Evolutionary conservation across 2,113 vertebrate species (phyloP).

Genomic region (Grammomys surdaster): DNA sequence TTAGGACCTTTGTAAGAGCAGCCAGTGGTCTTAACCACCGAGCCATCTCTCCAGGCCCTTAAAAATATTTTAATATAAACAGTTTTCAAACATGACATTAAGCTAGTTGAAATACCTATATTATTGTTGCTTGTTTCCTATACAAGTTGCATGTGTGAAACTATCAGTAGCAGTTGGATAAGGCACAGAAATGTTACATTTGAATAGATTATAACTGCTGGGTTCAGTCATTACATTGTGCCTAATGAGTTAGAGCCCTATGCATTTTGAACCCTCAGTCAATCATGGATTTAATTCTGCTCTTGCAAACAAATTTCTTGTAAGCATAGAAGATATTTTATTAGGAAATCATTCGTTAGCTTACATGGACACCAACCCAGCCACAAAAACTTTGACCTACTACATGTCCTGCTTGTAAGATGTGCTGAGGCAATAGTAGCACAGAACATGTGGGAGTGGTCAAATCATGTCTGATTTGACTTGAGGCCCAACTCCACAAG

Average conservation of each 20-base stretch:
- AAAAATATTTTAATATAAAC: slow-evolving; percentile 48
- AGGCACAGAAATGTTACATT: slow-evolving; percentile 12
- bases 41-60: background rate
- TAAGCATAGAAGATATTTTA: background rate
- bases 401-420: background rate
- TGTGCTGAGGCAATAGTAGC: background rate
- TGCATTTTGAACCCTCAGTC: background rate
- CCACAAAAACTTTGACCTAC: background rate
- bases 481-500: background rate
- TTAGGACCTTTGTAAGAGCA: no score
- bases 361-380: background rate
- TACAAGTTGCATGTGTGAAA: background rate
- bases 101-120: slow-evolving; percentile 51
- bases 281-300: background rate
- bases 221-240: background rate
- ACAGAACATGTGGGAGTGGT: background rate
- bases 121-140: slow-evolving; percentile 48
- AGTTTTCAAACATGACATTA: slow-evolving; percentile 49
- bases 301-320: slow-evolving; percentile 15
- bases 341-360: background rate
- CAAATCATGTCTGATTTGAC: background rate
- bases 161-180: slow-evolving; percentile 15
- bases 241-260: slow-evolving; percentile 12
- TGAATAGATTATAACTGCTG: background rate
- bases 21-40: no score